phyloP scores from a whole-genome alignment of 1,140 invertebrate genomes.

The Tenebrio molitor region DNA sequence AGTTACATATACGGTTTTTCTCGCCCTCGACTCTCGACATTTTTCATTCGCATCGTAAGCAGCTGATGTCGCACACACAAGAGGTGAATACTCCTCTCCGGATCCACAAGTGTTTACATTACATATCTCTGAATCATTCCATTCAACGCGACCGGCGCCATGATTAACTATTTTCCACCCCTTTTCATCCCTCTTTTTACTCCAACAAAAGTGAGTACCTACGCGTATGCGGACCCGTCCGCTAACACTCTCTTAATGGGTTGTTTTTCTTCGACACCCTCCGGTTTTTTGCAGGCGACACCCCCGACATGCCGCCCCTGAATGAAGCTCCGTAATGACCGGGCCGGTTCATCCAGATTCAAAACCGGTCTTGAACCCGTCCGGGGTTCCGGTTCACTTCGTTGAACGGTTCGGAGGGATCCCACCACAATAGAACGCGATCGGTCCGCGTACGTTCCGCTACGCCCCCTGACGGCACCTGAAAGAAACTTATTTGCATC shows the following conservation, averaged over 20 bases:
- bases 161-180: conserved; percentile 39
- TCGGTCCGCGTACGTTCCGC: not conserved
- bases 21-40: conserved; percentile 13
- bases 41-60: conserved; percentile 34
- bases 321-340: too few species aligned
- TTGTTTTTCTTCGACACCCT: too few species aligned
- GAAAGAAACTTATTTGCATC: conserved; percentile 35
- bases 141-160: conserved; percentile 21
- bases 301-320: too few species aligned
- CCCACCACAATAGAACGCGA: too few species aligned
- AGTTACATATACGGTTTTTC: conserved; percentile 4
- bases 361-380: too few species aligned
- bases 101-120: conserved; percentile 33
- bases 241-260: conserved; percentile 32
- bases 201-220: conserved; percentile 16
- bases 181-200: conserved; percentile 27
- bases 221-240: not conserved
- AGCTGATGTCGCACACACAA: conserved; percentile 2
- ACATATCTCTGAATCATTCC: conserved; percentile 32
- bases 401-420: too few species aligned
- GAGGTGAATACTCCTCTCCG: not conserved
- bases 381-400: too few species aligned
- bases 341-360: too few species aligned
- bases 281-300: not conserved
- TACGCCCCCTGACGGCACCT: not conserved